Percentiles rank a stretch among this genome's conserved stretches.
Conservation (phyloP, 2,888 invertebrate genomes). For the Elmis aenea region DNA sequence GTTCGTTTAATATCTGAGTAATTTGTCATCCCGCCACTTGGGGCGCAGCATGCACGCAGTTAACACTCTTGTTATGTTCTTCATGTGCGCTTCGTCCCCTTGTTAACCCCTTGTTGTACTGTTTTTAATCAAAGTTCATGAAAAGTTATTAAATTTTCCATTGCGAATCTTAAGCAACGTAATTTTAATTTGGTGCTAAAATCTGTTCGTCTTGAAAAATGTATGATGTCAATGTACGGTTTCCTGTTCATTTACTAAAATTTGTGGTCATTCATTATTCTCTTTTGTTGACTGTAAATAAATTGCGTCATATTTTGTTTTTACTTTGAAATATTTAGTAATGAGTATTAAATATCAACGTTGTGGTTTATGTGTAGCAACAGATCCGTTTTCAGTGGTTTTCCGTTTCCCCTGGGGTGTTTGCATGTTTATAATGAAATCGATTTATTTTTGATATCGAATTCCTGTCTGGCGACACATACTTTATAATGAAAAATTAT, state of each 20-base stretch:
- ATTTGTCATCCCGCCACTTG: conserved; percentile 26
- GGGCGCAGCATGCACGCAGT: conserved; percentile 18
- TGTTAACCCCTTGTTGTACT: conserved; percentile 1
- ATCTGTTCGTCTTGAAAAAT: too few relatives aligned
- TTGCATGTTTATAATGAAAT: conserved; percentile 29
- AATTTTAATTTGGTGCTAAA: too few relatives aligned
- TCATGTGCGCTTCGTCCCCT: conserved; percentile 4
- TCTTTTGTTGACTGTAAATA: too few relatives aligned
- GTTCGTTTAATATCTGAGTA: conserved; percentile 24
- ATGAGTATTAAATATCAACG: too few relatives aligned
- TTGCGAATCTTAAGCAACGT: neutral
- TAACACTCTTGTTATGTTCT: conserved; percentile 17
- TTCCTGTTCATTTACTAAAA: too few relatives aligned
- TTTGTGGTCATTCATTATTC: too few relatives aligned
- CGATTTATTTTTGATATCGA: too few relatives aligned
- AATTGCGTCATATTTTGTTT: too few relatives aligned
- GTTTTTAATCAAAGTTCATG: neutral
- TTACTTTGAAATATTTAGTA: too few relatives aligned
- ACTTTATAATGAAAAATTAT: too few relatives aligned
- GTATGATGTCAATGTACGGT: too few relatives aligned
- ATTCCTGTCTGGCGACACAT: too few relatives aligned
- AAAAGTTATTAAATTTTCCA: neutral
- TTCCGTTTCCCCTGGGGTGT: conserved; percentile 36
- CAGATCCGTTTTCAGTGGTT: conserved; percentile 39
- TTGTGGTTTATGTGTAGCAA: conserved; percentile 23